Evolutionary conservation across 1,140 invertebrate species (phyloP).

Genomic region (Eubasilissa regina): DNA sequence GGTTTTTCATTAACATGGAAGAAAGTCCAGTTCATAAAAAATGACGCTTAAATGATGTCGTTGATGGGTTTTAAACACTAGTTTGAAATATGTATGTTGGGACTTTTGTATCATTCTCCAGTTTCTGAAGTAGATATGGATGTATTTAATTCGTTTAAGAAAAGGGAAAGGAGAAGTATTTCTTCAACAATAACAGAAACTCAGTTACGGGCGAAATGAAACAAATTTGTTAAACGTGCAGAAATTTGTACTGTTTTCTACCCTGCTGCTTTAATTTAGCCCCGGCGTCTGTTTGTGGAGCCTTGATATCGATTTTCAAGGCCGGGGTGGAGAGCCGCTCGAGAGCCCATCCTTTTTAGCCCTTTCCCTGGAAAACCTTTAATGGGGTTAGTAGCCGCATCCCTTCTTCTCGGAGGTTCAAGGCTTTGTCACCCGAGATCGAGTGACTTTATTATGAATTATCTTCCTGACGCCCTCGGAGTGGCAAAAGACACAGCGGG

Average conservation of each 20-base stretch:
- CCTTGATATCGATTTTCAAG: slow-evolving; percentile 25
- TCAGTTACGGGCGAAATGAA: too few species aligned
- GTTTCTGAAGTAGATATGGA: too few species aligned
- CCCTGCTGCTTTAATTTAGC: neutral
- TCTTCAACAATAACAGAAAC: too few species aligned
- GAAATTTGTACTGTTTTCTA: slow-evolving; percentile 24
- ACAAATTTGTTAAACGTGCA: too few species aligned
- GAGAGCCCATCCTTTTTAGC: neutral
- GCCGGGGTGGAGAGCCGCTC: neutral
- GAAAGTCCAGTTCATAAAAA: too few species aligned
- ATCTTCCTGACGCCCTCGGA: slow-evolving; percentile 19
- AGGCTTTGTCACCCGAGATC: neutral
- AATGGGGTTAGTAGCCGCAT: neutral
- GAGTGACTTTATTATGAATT: slow-evolving; percentile 43
- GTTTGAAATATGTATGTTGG: too few species aligned
- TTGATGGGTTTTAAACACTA: too few species aligned
- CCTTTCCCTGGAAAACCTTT: neutral
- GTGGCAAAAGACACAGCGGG: slow-evolving; percentile 14
- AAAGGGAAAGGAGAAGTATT: too few species aligned
- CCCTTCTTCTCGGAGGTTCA: neutral
- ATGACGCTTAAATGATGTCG: too few species aligned
- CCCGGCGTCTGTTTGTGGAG: neutral
- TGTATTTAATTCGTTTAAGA: too few species aligned
- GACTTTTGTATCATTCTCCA: too few species aligned
- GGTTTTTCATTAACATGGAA: too few species aligned